These are phyloP conservation scores for Loripinus fragilis DNA, from an alignment of 2,888 invertebrate species.

Conservation along the genomic window DNA sequence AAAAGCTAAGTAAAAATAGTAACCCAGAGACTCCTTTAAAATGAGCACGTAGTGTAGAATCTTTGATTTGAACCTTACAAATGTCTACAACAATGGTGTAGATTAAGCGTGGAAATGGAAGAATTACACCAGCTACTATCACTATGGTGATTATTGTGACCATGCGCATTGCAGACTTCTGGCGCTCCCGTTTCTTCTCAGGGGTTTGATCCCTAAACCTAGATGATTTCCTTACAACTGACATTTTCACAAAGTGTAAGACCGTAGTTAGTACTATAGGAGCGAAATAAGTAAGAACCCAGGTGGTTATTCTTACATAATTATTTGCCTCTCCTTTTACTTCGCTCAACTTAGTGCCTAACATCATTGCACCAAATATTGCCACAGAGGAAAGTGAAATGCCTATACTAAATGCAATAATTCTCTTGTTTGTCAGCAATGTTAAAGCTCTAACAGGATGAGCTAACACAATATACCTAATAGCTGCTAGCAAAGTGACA, in stretches of 20 bases:
- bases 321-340: not conserved
- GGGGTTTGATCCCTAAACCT: not conserved
- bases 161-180: not conserved
- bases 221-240: not conserved
- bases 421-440: not conserved
- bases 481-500: not conserved
- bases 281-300: not conserved
- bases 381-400: not conserved
- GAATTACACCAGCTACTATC: not conserved
- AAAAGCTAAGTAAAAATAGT: not conserved
- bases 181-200: not conserved
- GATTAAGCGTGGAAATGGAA: not conserved
- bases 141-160: not conserved
- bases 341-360: not conserved
- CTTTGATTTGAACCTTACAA: not conserved
- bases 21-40: not conserved
- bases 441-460: not conserved
- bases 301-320: not conserved
- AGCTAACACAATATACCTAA: not conserved
- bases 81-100: not conserved
- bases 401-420: not conserved
- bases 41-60: not conserved
- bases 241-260: not conserved
- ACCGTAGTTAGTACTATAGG: not conserved
- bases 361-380: not conserved